Base-by-base conservation (phyloP, 2,113 vertebrate genomes). In the Dendropsophus ebraccatus region DNA sequence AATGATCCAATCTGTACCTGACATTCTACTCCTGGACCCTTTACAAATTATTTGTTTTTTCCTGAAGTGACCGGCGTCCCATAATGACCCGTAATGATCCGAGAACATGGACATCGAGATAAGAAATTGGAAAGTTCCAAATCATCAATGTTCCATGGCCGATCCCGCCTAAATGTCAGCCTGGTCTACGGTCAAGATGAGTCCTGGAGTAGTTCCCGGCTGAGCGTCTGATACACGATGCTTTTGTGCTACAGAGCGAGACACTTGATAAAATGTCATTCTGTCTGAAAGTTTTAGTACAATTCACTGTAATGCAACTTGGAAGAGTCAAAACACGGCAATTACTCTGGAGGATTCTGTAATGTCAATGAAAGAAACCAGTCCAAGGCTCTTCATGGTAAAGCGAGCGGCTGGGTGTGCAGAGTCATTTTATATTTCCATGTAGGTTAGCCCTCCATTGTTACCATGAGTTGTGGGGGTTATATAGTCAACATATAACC, bases 201-300 rank as follows among this genome's bases (percentile, higher is more conserved):
- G 37, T 73, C 9, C 37, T 45, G 37, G 9, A n/a, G 21, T n/a
- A 45, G 35, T n/a, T 45, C 16, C 19, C 45, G 5, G 41, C 23
- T 74, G 1, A 41, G 10, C 21, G 37, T 14, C 35, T 75, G 41
- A 45, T 14, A 17, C 6, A 1, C 45, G 35, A 73, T 73, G 28
- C 72, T 49, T 49, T 16, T 75, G 72, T 13, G 21, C 70, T n/a
- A 13, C 21, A 73, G 35, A 45, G 41, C 25, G 41, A 75, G n/a
- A n/a, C 72, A 74, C 72, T 74, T 74, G 37, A 74, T 14, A 28
- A 75, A 75, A 75, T 75, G 72, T 75, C 72, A 75, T 49, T 49
- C 72, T 49, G 72, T 49, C 72, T 49, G 23, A 49, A 75, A 49
- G 23, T 75, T 75, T 75, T 74, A 74, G 25, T 75, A 49, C 72